Conservation (phyloP, 2,113 vertebrate genomes). For the Podiceps cristatus region DNA sequence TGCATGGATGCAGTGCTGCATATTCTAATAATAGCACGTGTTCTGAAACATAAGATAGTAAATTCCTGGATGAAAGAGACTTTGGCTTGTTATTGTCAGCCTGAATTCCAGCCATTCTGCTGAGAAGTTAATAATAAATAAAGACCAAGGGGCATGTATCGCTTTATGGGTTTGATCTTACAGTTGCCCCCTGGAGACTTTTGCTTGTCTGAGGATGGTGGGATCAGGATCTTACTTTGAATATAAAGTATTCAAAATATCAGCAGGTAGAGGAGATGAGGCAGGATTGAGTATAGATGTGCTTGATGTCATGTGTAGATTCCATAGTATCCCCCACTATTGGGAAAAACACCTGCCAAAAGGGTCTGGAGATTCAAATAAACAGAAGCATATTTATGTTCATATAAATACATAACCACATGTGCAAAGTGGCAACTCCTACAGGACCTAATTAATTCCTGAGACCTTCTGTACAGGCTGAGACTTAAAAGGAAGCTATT, state of each 20-base stretch:
- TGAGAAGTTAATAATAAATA: background rate
- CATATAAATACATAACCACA: accelerated
- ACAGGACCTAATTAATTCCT: background rate
- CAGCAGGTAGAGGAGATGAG: background rate
- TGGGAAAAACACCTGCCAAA: background rate
- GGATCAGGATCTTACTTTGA: background rate
- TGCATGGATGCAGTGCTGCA: constrained; percentile 7
- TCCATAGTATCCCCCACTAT: background rate
- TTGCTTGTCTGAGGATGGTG: background rate
- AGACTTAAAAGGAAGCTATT: background rate
- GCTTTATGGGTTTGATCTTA: background rate
- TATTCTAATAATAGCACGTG: background rate
- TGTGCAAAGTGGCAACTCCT: background rate
- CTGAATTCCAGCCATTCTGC: background rate
- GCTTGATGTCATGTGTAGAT: background rate
- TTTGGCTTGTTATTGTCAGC: background rate
- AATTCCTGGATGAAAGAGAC: background rate
- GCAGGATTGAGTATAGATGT: accelerated
- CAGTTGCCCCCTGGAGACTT: background rate
- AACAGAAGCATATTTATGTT: background rate
- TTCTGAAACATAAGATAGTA: background rate
- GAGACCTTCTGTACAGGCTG: background rate
- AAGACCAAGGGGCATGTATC: background rate
- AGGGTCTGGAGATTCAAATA: background rate
- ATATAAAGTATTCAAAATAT: background rate